These are phyloP conservation scores for Oreochromis niloticus DNA, from an alignment of 2,113 vertebrate species.

Conservation along the genomic window DNA sequence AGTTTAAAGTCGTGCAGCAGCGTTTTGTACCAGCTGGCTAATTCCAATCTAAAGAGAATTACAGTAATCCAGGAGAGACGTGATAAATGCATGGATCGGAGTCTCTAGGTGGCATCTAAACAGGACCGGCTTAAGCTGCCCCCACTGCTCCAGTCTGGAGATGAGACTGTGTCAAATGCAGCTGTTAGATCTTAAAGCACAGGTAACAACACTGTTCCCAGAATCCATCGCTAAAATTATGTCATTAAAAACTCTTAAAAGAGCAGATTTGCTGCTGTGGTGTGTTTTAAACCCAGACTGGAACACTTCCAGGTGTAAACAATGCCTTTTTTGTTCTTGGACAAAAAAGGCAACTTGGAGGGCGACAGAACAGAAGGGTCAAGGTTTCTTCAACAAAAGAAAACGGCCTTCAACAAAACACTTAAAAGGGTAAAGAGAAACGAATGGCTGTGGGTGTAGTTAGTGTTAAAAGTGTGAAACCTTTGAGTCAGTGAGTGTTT, in stretches of 20 bases:
- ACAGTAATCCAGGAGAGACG: neutral
- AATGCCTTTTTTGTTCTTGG: fast-evolving
- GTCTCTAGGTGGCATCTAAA: fast-evolving
- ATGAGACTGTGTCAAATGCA: fast-evolving
- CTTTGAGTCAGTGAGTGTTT: fast-evolving
- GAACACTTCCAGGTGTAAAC: neutral
- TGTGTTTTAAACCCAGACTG: neutral
- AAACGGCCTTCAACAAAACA: neutral
- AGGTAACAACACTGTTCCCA: neutral
- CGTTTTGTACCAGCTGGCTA: fast-evolving
- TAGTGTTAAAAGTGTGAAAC: neutral
- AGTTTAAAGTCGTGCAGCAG: fast-evolving
- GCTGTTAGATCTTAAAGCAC: neutral
- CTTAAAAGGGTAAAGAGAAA: neutral
- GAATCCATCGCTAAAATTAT: fast-evolving
- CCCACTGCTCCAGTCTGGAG: neutral
- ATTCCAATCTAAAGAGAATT: neutral
- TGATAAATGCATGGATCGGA: fast-evolving
- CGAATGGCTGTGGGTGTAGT: neutral
- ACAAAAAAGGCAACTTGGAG: neutral
- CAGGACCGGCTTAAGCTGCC: neutral
- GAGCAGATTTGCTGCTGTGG: neutral
- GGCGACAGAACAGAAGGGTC: neutral
- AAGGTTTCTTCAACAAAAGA: neutral
- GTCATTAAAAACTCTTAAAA: neutral